Evolutionary conservation across 1,140 invertebrate species (phyloP), one percentile per base, ranked within the genome.

Genomic region (Rhagoletis zephyria): DNA sequence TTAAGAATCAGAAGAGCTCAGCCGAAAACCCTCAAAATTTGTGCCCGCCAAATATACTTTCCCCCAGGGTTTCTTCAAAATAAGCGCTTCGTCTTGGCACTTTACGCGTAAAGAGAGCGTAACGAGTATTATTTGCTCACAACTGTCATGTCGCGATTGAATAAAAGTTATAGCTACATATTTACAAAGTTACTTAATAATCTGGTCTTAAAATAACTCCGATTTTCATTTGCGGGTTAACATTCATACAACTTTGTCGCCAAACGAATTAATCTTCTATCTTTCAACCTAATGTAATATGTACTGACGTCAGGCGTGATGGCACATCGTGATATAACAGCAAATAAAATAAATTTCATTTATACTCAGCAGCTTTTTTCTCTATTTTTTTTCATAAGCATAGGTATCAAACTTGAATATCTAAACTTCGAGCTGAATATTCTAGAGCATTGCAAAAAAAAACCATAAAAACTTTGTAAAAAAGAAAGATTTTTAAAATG

Each of bases 281-380:
- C 74, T 81, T 9, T 9, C 16, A 16, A 81, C 74, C 56, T 81
- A 81, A 81, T 81, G 74, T 81, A 81, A 81, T 56, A 77, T 6
- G 10, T 19, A 51, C 74, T 81, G 74, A 81, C 67, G 67, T 74
- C 67, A 74, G 45, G 42, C 42, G 30, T 30, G 5, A 74, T 74
- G 16, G 67, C 67, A 42, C n/a, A 30, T 48, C 74, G 74, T 81
- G 74, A 56, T 51, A 56, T 16, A 81, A 16, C n/a, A 19, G 4
- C 12, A 4, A 81, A 81, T 81, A 19, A 56, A 16, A 81, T 81
- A 81, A 56, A 81, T 81, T 81, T 81, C 30, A 56, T n/a, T 56
- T 5, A 7, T 51, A 56, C 9, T 56, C 10, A 56, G 51, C 51
- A 56, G 10, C 10, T 56, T 56, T 56, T 56, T 56, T 40, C 65